Evolutionary conservation across 2,113 vertebrate species (phyloP).

Genomic region (Jaculus jaculus): DNA sequence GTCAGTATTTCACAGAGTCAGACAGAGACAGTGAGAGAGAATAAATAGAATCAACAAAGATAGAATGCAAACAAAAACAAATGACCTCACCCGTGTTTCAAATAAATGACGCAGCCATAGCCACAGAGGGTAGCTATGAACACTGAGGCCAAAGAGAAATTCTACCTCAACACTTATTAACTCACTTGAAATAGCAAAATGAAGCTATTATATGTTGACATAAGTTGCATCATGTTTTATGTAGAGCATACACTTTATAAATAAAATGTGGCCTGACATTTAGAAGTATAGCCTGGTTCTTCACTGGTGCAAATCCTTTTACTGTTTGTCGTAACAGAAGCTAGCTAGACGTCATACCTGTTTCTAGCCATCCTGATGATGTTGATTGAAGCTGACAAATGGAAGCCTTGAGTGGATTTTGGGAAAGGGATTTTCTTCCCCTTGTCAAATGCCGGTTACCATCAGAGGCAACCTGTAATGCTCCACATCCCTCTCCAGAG

Average conservation of each 20-base stretch:
- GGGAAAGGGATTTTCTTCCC: too few relatives aligned
- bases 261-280: not conserved
- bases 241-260: not conserved
- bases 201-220: rapidly evolving
- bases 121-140: rapidly evolving
- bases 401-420: too few relatives aligned
- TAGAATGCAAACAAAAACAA: not conserved
- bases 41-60: not conserved
- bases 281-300: not conserved
- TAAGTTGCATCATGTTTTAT: not conserved
- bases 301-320: rapidly evolving
- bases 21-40: not conserved
- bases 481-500: not conserved
- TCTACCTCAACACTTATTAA: rapidly evolving
- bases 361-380: too few relatives aligned
- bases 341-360: rapidly evolving
- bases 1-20: not conserved
- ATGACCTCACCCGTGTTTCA: not conserved
- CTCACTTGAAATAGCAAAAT: not conserved
- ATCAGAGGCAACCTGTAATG: not conserved
- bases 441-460: not conserved
- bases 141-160: not conserved
- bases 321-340: not conserved
- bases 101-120: not conserved
- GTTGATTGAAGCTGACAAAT: rapidly evolving